phyloP scores from a whole-genome alignment of 2,888 invertebrate species.

The Drosophila gaucha region DNA sequence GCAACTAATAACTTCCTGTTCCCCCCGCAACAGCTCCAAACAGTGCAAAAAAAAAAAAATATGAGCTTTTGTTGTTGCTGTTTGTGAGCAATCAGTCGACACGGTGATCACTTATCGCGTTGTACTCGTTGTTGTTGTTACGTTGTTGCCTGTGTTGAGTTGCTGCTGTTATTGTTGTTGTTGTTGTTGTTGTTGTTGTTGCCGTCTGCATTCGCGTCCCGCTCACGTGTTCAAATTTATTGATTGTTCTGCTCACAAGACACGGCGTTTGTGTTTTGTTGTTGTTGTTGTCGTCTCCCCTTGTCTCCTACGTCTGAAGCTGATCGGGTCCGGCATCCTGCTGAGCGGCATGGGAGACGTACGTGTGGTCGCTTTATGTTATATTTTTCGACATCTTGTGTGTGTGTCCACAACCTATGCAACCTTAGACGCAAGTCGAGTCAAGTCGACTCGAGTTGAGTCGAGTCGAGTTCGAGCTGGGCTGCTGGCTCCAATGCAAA shows the following conservation, averaged over 20 bases:
- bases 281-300: constrained; percentile 20
- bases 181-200: constrained; percentile 46
- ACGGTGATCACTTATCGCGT: constrained; percentile 75
- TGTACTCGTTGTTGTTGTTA: constrained; percentile 40
- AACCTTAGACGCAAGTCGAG: constrained; percentile 62
- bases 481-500: constrained; percentile 57
- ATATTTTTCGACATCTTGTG: constrained; percentile 79
- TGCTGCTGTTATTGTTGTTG: constrained; percentile 6
- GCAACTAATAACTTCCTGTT: constrained; percentile 32
- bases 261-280: constrained; percentile 66
- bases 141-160: constrained; percentile 26
- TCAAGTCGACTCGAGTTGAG: background rate
- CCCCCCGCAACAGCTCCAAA: background rate
- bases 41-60: constrained; percentile 11
- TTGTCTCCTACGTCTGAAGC: constrained; percentile 13
- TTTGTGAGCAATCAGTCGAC: constrained; percentile 74
- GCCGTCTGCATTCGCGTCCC: constrained; percentile 68
- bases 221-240: constrained; percentile 85
- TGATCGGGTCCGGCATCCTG: constrained; percentile 79
- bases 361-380: constrained; percentile 84
- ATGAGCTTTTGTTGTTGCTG: constrained; percentile 37
- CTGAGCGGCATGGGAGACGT: constrained; percentile 84
- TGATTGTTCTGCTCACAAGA: constrained; percentile 83
- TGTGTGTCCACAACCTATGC: constrained; percentile 66
- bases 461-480: background rate